Conservation (phyloP, 1,140 invertebrate genomes). For the Tetramorium simillimum region DNA sequence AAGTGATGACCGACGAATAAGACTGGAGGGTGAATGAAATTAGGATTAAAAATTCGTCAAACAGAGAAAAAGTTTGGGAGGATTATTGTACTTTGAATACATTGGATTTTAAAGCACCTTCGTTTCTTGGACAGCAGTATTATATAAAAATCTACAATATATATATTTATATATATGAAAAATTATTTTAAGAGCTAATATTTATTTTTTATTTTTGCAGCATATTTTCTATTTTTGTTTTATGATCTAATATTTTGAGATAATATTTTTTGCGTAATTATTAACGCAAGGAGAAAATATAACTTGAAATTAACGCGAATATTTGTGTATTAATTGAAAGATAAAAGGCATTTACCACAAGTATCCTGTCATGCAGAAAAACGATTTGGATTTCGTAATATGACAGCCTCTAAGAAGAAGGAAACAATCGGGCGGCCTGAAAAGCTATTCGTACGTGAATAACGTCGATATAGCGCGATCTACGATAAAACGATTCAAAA, state of each 20-base stretch:
- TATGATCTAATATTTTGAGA: neutral
- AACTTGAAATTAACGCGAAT: neutral
- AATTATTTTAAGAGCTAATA: neutral
- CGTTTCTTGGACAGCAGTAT: neutral
- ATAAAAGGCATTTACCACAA: constrained; percentile 52
- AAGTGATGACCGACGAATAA: neutral
- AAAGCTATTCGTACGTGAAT: constrained; percentile 78
- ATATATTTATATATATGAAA: neutral
- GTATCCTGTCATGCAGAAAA: constrained; percentile 62
- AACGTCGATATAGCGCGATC: constrained; percentile 62
- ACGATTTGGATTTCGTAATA: constrained; percentile 77
- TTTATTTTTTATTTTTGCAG: neutral
- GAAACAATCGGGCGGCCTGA: constrained; percentile 77
- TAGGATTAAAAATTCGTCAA: constrained; percentile 27
- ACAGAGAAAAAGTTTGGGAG: neutral
- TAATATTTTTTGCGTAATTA: constrained; percentile 8
- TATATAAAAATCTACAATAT: neutral
- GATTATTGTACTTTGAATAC: neutral
- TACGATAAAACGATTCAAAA: constrained; percentile 33
- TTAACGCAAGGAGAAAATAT: neutral
- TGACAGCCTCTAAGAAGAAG: constrained; percentile 71
- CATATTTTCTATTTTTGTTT: neutral
- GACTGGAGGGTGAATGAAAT: neutral
- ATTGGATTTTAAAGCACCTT: neutral
- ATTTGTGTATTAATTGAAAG: constrained; percentile 20